Conservation (phyloP, 2,888 invertebrate genomes). For the Caenorhabditis wallacei region DNA sequence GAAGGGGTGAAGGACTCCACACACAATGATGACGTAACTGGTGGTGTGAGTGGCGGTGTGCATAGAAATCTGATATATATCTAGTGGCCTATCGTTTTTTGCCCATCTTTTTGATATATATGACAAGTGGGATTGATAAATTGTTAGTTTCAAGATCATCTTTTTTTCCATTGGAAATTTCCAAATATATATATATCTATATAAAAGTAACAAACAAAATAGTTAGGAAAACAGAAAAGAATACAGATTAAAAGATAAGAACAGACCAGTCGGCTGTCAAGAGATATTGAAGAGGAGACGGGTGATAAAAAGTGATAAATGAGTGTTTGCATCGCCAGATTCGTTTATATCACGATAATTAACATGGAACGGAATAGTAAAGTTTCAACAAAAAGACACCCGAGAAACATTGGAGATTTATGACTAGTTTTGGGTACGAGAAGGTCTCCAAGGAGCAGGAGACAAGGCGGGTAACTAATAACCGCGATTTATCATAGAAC, state of each 20-base stretch:
- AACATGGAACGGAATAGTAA: conserved; percentile 15
- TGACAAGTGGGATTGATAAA: no score
- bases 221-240: conserved; percentile 42
- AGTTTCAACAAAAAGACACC: neutral
- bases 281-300: conserved; percentile 30
- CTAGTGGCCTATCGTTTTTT: conserved; percentile 48
- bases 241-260: conserved; percentile 58
- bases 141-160: no score
- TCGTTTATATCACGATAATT: conserved; percentile 28
- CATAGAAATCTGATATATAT: conserved; percentile 52
- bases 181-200: no score
- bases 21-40: conserved; percentile 55
- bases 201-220: conserved; percentile 51
- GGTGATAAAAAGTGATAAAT: conserved; percentile 61
- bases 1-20: conserved; percentile 46
- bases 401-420: conserved; percentile 25
- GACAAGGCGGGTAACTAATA: conserved; percentile 26
- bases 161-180: neutral
- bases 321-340: conserved; percentile 46
- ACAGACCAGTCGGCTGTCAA: conserved; percentile 53
- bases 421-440: conserved; percentile 24
- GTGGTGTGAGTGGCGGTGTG: conserved; percentile 40
- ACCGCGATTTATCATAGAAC: conserved; percentile 48
- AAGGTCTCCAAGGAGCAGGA: conserved; percentile 28
- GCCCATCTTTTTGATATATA: conserved; percentile 18